A percentile compares a stretch with the other conserved stretches of the same genome.
Conservation (phyloP, 1,140 invertebrate species). For the Odontomachus brunneus region DNA sequence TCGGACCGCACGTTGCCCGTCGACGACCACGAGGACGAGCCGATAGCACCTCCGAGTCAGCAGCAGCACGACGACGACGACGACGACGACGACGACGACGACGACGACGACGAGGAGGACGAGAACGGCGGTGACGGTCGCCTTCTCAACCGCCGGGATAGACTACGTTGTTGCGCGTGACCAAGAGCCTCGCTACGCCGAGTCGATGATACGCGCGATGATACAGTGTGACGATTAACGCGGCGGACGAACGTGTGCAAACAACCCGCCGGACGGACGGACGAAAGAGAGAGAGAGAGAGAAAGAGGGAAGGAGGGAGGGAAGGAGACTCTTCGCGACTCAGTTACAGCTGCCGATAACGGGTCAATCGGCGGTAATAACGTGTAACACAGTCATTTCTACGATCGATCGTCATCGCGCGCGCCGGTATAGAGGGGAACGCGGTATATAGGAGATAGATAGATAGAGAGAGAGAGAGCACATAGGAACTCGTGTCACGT, state of each 20-base stretch:
- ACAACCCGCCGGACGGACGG: slow-evolving; percentile 18
- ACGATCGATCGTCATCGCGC: slow-evolving; percentile 38
- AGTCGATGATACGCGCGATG: slow-evolving; percentile 48
- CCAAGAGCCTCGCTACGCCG: slow-evolving; percentile 71
- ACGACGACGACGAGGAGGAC: slow-evolving; percentile 23
- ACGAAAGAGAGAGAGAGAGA: no score
- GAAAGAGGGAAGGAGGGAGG: no score
- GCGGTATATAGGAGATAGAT: slow-evolving; percentile 24
- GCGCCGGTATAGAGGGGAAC: slow-evolving; percentile 34
- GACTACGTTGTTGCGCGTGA: slow-evolving; percentile 75
- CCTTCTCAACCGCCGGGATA: slow-evolving; percentile 36
- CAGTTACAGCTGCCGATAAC: not conserved
- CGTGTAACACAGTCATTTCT: slow-evolving; percentile 35
- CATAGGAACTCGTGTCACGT: slow-evolving; percentile 51
- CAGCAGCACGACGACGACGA: slow-evolving; percentile 8
- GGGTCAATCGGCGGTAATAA: slow-evolving; percentile 31
- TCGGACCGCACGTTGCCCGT: slow-evolving; percentile 39
- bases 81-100: slow-evolving; percentile 4
- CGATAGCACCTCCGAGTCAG: not conserved
- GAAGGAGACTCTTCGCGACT: not conserved
- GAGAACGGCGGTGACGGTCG: slow-evolving; percentile 37
- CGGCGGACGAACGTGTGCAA: slow-evolving; percentile 32
- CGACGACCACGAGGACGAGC: slow-evolving; percentile 51
- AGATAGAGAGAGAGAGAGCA: not conserved
- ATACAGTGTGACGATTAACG: slow-evolving; percentile 28